Percentiles rank a stretch among this genome's conserved stretches.
Conservation (phyloP, 2,888 invertebrate species). For the Hypomecis atomaria region DNA sequence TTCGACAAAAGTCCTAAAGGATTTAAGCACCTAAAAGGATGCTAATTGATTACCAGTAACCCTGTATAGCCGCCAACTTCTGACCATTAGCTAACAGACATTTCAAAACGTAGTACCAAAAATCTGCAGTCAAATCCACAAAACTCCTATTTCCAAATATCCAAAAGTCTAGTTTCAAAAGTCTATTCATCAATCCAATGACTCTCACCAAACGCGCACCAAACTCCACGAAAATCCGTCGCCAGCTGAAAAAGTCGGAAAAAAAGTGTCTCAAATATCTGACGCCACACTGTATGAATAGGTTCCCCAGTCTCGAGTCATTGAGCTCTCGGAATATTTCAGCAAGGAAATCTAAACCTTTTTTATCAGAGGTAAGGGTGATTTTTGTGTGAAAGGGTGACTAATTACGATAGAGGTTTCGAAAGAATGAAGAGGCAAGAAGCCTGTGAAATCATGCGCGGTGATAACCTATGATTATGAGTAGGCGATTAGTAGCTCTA, state of each 20-base stretch:
- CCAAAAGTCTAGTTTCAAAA: conserved; percentile 18
- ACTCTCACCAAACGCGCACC: conserved; percentile 36
- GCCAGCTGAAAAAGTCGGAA: conserved; percentile 36
- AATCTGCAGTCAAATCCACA: background rate
- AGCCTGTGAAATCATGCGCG: conserved; percentile 69
- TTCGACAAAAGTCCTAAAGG: too few species aligned
- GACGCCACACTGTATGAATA: conserved; percentile 57
- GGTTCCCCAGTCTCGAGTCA: conserved; percentile 59
- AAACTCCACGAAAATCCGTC: conserved; percentile 45
- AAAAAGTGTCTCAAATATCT: conserved; percentile 55
- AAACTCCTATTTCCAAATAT: conserved; percentile 10
- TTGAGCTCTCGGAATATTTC: conserved; percentile 47
- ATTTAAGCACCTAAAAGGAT: too few species aligned
- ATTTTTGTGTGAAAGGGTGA: conserved; percentile 39
- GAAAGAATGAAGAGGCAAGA: conserved; percentile 63
- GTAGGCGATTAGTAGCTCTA: conserved; percentile 60
- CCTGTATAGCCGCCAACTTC: too few species aligned
- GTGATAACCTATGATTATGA: conserved; percentile 71
- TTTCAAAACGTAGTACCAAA: background rate
- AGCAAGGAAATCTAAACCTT: conserved; percentile 42
- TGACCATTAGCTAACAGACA: background rate
- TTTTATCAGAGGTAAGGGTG: conserved; percentile 30
- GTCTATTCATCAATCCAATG: conserved; percentile 33
- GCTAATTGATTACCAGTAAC: too few species aligned
- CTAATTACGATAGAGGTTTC: conserved; percentile 60